phyloP scores from a whole-genome alignment of 2,888 invertebrate species.

The Odontocerum albicorne region DNA sequence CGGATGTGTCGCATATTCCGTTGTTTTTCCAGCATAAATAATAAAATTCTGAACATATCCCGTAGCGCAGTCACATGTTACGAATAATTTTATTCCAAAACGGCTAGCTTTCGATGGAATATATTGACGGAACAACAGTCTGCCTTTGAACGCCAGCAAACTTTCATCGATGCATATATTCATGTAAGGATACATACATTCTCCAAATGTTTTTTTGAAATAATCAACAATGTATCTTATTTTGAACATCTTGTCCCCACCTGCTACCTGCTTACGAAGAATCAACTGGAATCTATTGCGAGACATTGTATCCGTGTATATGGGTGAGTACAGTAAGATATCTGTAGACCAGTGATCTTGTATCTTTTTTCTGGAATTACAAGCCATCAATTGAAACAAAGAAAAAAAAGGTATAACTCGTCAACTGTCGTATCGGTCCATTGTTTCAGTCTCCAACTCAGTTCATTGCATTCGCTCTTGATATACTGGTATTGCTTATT shows the following conservation, averaged over 20 bases:
- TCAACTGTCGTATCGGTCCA: too few species aligned
- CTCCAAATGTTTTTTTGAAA: not conserved
- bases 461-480: too few species aligned
- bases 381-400: too few species aligned
- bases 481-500: too few species aligned
- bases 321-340: not conserved
- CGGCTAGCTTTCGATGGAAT: conserved; percentile 13
- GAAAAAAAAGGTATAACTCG: too few species aligned
- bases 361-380: too few species aligned
- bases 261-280: conserved; percentile 2
- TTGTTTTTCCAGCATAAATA: conserved; percentile 11
- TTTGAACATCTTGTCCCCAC: not conserved
- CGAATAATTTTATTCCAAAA: conserved; percentile 20
- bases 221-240: not conserved
- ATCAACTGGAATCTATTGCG: not conserved
- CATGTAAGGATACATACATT: not conserved
- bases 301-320: not conserved
- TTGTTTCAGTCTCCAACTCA: too few species aligned
- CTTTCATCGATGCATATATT: conserved; percentile 5
- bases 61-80: conserved; percentile 6
- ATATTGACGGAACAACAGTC: conserved; percentile 8
- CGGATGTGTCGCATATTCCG: not conserved
- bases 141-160: conserved; percentile 11
- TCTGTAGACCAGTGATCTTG: conserved; percentile 6
- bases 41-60: conserved; percentile 10